Evolutionary conservation across 2,888 invertebrate species (phyloP).

Genomic region (Parascotia fuliginaria): DNA sequence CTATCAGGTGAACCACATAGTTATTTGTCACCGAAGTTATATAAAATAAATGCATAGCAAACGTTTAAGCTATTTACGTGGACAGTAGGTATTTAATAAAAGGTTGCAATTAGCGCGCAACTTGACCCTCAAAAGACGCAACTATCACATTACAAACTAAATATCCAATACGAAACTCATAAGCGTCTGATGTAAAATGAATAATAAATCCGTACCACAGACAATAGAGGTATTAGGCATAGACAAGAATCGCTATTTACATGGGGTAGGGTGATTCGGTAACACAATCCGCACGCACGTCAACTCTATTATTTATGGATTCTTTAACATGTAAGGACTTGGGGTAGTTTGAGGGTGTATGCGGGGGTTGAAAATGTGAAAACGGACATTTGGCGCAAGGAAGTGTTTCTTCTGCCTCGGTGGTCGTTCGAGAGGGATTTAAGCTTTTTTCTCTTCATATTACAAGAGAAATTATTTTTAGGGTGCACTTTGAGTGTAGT

Average conservation of each 20-base stretch:
- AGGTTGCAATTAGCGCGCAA: conserved; percentile 4
- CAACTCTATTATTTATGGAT: conserved; percentile 86
- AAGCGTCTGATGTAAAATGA: conserved; percentile 80
- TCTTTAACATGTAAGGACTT: conserved; percentile 85
- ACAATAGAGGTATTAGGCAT: conserved; percentile 83
- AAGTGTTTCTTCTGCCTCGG: conserved; percentile 77
- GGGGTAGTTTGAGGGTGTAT: conserved; percentile 46
- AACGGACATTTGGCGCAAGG: conserved; percentile 81
- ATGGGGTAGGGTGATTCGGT: conserved; percentile 62
- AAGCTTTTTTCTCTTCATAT: conserved; percentile 48
- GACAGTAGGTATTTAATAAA: neutral
- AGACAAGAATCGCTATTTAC: conserved; percentile 71
- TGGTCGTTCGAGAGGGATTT: conserved; percentile 62
- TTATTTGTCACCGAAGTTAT: no score
- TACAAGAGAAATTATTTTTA: conserved; percentile 50
- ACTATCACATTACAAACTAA: conserved; percentile 47
- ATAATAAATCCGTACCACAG: conserved; percentile 82
- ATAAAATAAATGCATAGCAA: no score
- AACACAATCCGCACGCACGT: conserved; percentile 79
- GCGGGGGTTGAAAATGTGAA: conserved; percentile 47
- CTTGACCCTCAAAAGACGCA: conserved; percentile 19
- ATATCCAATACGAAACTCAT: conserved; percentile 65
- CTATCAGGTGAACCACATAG: no score
- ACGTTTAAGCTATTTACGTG: no score
- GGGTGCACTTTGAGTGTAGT: conserved; percentile 44